Base-by-base conservation (phyloP, 53 echinoderm and acorn worm species). In the Antedon mediterranea region DNA sequence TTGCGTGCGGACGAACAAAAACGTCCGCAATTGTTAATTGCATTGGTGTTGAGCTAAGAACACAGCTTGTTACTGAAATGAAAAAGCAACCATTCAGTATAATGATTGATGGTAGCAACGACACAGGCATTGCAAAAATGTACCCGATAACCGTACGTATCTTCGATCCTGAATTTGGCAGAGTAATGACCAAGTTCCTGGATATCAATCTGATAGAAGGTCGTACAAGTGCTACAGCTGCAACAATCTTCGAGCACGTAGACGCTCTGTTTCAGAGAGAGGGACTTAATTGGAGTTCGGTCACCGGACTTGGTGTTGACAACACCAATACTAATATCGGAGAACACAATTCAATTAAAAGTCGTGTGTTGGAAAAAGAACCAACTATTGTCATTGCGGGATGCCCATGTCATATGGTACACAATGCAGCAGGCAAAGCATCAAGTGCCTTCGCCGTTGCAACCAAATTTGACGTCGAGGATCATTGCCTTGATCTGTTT, bases 61-160 rank as follows among this genome's bases (percentile, higher is more conserved):
- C 57, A 57, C 1, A 8, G 23, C 57, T 81, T 0, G 75, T 42
- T 74, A 0, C 74, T 43, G 26, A 41, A 15, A 29, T 74, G 32
- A 34, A 42, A 23, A 74, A 30, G 14, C 29, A 29, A 3, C 81
- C 81, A 5, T 81, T 75, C 30, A 74, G 74, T 32, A 5, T 81
- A 4, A 43, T 33, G 26, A 34, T 42, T 34, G 74, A 74, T 74
- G 74, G 81, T 20, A 73, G 73, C 34, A 73, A 34, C 23, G 80
- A 80, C 31, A 80, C 73, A 23, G 72, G 79, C 29, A 73, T 73
- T 14, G 73, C 14, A 34, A 80, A 72, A 32, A 79, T 79, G 79
- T 71, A 79, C 72, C 80, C 79, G 11, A 31, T 79, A 32, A 72
- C 71, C 18, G 79, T 79, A 4, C 57, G 79, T 20, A 71, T 79